phyloP scores from a whole-genome alignment of 2,797 vertebrate genomes.

The Muraenolepis orangiensis region DNA sequence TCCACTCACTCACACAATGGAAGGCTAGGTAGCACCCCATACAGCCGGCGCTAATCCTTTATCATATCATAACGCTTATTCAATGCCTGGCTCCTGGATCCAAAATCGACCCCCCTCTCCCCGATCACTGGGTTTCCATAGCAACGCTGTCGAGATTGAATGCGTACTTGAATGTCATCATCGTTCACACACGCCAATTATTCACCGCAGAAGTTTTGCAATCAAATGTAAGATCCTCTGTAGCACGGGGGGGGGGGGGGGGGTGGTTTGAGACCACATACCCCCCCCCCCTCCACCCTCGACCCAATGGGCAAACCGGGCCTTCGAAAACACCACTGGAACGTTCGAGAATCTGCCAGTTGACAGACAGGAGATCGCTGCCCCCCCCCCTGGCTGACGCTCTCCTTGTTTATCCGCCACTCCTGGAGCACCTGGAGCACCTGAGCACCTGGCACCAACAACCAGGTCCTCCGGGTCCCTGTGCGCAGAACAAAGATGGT shows the following conservation, averaged over 20 bases:
- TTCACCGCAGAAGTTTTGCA: not conserved
- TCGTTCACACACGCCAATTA: not conserved
- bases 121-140: not conserved
- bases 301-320: not conserved
- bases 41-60: not conserved
- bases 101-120: not conserved
- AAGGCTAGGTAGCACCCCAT: not conserved
- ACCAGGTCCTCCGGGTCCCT: constrained; percentile 31
- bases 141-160: not conserved
- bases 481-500: constrained; percentile 28
- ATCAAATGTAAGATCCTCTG: not conserved
- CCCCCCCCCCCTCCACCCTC: too few species aligned
- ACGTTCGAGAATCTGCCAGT: not conserved
- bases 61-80: not conserved
- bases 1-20: not conserved
- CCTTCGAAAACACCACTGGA: not conserved
- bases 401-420: not conserved
- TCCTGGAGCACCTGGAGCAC: not conserved
- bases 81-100: not conserved
- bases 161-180: not conserved
- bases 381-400: too few species aligned
- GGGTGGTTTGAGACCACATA: not conserved
- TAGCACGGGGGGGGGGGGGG: not conserved
- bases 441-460: constrained; percentile 28
- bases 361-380: not conserved